Percentiles rank a stretch among this genome's conserved stretches.
Conservation (phyloP, 1,140 invertebrate genomes). For the Cepaea nemoralis region DNA sequence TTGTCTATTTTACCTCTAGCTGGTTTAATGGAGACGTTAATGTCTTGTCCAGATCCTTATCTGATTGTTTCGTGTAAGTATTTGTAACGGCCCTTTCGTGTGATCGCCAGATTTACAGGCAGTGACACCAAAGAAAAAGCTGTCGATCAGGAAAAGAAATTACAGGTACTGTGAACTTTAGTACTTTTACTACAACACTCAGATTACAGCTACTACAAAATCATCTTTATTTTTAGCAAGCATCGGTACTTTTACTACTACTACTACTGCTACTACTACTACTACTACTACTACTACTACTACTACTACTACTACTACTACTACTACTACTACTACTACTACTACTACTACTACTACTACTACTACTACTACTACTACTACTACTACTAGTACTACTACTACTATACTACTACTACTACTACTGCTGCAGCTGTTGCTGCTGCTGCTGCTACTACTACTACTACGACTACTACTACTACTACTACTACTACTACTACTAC, state of each 20-base stretch:
- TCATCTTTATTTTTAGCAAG: too few species aligned
- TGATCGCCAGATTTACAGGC: constrained; percentile 13
- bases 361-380: neutral
- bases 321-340: neutral
- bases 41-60: neutral
- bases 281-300: too few species aligned
- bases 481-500: too few species aligned
- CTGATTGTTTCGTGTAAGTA: neutral
- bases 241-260: neutral
- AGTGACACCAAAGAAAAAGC: constrained; percentile 5
- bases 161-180: constrained; percentile 14
- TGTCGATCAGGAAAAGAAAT: constrained; percentile 20
- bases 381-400: too few species aligned
- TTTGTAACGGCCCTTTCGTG: neutral
- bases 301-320: neutral
- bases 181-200: too few species aligned
- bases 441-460: neutral
- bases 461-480: too few species aligned
- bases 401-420: neutral
- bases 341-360: neutral
- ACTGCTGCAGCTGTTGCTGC: neutral
- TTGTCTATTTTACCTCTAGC: neutral
- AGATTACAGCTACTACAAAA: too few species aligned
- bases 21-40: neutral
- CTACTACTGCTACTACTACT: neutral